phyloP scores from a whole-genome alignment of 2,113 vertebrate species.

The Pipa parva region DNA sequence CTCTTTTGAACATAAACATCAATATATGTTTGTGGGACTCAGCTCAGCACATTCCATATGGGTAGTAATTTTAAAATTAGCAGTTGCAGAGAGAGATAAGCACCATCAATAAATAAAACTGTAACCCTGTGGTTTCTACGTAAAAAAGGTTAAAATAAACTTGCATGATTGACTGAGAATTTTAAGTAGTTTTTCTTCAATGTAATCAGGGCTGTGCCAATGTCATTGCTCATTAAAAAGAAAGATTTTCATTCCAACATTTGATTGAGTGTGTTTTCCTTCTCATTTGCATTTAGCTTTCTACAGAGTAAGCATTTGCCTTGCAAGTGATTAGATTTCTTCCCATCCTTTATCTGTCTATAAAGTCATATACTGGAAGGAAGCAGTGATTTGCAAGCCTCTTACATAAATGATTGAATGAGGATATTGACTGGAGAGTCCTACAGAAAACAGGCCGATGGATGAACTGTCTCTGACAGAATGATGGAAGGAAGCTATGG shows the following conservation, averaged over 20 bases:
- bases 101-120: slow-evolving; percentile 62
- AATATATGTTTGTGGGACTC: slow-evolving; percentile 60
- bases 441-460: slow-evolving; percentile 65
- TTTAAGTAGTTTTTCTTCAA: slow-evolving; percentile 73
- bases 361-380: slow-evolving; percentile 56
- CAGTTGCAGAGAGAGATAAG: slow-evolving; percentile 56
- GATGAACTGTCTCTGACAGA: slow-evolving; percentile 69
- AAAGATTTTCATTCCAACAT: slow-evolving; percentile 72
- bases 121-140: slow-evolving; percentile 61
- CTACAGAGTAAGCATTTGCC: slow-evolving; percentile 65
- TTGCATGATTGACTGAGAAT: slow-evolving; percentile 77
- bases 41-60: slow-evolving; percentile 56
- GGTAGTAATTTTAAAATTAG: slow-evolving; percentile 66
- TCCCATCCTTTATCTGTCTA: slow-evolving; percentile 48
- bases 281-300: slow-evolving; percentile 72
- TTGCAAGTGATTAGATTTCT: slow-evolving; percentile 62
- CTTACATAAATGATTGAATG: slow-evolving; percentile 67
- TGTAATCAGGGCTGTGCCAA: slow-evolving; percentile 73
- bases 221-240: slow-evolving; percentile 71
- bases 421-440: slow-evolving; percentile 63
- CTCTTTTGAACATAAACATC: slow-evolving; percentile 58
- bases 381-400: slow-evolving; percentile 63
- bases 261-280: slow-evolving; percentile 68
- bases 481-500: slow-evolving; percentile 75
- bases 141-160: slow-evolving; percentile 77